phyloP scores from a whole-genome alignment of 2,797 vertebrate genomes.

The Pristis pectinata region DNA sequence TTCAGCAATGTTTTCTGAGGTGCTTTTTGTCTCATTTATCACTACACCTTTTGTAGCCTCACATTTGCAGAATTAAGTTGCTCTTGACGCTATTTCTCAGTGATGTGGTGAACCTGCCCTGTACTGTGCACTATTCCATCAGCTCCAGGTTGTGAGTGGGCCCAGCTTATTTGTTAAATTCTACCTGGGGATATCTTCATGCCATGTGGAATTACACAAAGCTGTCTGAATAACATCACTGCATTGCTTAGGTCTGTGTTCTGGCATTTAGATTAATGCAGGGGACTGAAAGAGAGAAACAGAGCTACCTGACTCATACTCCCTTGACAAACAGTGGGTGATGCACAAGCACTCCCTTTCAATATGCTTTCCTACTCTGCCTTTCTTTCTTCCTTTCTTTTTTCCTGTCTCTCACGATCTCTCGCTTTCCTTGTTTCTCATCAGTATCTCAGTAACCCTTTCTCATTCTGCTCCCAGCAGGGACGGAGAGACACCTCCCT shows the following conservation, averaged over 20 bases:
- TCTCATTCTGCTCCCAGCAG: neutral
- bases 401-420: too few relatives aligned
- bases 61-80: slow-evolving; percentile 41
- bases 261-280: slow-evolving; percentile 56
- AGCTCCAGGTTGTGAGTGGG: slow-evolving; percentile 50
- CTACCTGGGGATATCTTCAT: slow-evolving; percentile 57
- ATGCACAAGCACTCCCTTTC: slow-evolving; percentile 47
- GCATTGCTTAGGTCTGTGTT: slow-evolving; percentile 47
- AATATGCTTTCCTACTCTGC: slow-evolving; percentile 42
- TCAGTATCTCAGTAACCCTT: neutral
- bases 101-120: slow-evolving; percentile 49
- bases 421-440: neutral
- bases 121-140: slow-evolving; percentile 45
- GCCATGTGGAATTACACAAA: slow-evolving; percentile 56
- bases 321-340: slow-evolving; percentile 47
- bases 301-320: slow-evolving; percentile 46
- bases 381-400: slow-evolving; percentile 30
- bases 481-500: neutral
- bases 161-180: slow-evolving; percentile 46
- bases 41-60: neutral
- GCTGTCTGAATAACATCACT: slow-evolving; percentile 49
- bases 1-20: neutral
- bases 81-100: slow-evolving; percentile 50
- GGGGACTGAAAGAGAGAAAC: slow-evolving; percentile 53
- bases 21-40: neutral